A percentile compares a stretch with the other conserved stretches of the same genome.
These are phyloP conservation scores for Drosophila sordidula DNA, from an alignment of 2,888 invertebrate genomes.

Conservation along the genomic window DNA sequence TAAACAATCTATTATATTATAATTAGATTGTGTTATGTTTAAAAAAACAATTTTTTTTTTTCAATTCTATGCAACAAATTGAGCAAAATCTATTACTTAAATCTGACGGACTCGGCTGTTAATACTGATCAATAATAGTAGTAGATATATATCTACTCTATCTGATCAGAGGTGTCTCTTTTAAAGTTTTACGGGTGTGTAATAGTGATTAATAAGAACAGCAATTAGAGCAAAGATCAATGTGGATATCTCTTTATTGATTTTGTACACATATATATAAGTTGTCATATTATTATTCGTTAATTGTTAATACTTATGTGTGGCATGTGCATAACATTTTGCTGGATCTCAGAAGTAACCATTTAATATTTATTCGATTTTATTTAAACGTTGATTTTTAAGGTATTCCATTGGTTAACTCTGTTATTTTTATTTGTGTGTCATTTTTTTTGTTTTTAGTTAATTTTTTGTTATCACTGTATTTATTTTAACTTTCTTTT, in stretches of 20 bases:
- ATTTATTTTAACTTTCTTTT: slow-evolving; percentile 4
- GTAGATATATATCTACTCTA: too few relatives aligned
- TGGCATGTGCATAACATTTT: slow-evolving; percentile 27
- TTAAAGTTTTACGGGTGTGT: too few relatives aligned
- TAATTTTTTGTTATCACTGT: slow-evolving; percentile 11
- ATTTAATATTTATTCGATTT: slow-evolving; percentile 20
- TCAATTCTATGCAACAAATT: too few relatives aligned
- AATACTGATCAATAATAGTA: too few relatives aligned
- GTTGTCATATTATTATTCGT: slow-evolving; percentile 33
- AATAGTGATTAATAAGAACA: not conserved
- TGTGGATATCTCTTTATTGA: slow-evolving; percentile 41
- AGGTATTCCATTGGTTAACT: slow-evolving; percentile 28
- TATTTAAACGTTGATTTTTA: slow-evolving; percentile 11
- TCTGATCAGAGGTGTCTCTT: too few relatives aligned
- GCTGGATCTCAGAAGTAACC: slow-evolving; percentile 18
- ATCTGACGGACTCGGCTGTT: too few relatives aligned
- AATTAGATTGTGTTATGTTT: too few relatives aligned
- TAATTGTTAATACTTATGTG: slow-evolving; percentile 22
- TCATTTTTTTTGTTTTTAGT: not conserved
- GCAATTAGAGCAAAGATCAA: slow-evolving; percentile 5
- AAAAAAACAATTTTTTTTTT: too few relatives aligned
- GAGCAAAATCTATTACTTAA: too few relatives aligned
- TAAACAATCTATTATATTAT: too few relatives aligned
- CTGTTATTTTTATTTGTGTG: slow-evolving; percentile 8
- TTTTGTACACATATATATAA: slow-evolving; percentile 50